Percentiles rank a stretch among this genome's conserved stretches.
Conservation (phyloP, 2,797 vertebrate genomes). For the Cephalopachus bancanus region DNA sequence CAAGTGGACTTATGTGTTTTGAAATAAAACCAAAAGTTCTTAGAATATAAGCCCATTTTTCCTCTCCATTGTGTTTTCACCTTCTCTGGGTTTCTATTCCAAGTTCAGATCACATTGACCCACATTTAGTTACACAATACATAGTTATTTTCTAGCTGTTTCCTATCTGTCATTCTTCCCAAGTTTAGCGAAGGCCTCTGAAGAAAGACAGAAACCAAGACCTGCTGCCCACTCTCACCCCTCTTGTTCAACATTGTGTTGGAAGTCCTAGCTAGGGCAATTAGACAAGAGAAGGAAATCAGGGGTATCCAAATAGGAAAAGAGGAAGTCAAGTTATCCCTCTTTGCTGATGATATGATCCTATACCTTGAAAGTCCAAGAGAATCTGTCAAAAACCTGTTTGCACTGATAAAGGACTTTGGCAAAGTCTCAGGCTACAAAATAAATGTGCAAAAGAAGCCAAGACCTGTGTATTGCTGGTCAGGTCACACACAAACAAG, state of each 20-base stretch:
- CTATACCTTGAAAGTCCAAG: too few relatives aligned
- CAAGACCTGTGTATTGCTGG: not conserved
- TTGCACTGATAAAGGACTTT: too few relatives aligned
- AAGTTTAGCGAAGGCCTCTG: not conserved
- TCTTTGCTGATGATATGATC: too few relatives aligned
- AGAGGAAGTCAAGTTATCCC: too few relatives aligned
- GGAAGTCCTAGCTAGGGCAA: too few relatives aligned
- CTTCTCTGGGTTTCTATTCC: not conserved
- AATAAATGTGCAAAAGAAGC: too few relatives aligned
- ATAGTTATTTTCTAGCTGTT: not conserved
- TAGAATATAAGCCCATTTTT: not conserved
- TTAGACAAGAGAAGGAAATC: too few relatives aligned
- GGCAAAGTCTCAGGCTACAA: too few relatives aligned
- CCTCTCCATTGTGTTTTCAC: not conserved
- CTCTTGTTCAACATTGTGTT: too few relatives aligned
- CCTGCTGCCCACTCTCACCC: too few relatives aligned
- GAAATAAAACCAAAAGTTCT: conserved; percentile 13
- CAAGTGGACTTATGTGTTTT: not conserved
- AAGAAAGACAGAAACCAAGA: not conserved
- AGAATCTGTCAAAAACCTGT: too few relatives aligned
- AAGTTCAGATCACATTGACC: not conserved
- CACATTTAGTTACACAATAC: not conserved
- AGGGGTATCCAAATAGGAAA: too few relatives aligned
- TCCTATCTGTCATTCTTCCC: not conserved
- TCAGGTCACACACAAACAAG: not conserved